A percentile compares a stretch with the other conserved stretches of the same genome.
These are phyloP conservation scores for Limanda limanda DNA, from an alignment of 2,113 vertebrate species.

Conservation along the genomic window DNA sequence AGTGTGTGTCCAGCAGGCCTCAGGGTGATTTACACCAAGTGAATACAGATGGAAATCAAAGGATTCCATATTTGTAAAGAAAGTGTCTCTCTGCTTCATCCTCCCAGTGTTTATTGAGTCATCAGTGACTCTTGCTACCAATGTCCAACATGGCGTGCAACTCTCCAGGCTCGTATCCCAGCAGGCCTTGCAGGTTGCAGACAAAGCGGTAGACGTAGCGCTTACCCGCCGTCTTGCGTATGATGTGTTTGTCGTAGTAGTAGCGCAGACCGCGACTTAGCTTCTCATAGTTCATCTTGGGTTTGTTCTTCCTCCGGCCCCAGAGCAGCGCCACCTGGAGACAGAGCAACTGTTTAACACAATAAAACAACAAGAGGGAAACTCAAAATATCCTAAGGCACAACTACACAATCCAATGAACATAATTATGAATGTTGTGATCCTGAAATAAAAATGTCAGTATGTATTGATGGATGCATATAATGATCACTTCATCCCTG, in stretches of 20 bases:
- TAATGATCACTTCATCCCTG: too few relatives aligned
- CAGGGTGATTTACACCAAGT: neutral
- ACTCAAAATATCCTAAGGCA: too few relatives aligned
- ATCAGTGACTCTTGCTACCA: slow-evolving; percentile 25
- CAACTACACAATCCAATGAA: too few relatives aligned
- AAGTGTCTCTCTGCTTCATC: neutral
- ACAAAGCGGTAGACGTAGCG: slow-evolving; percentile 79
- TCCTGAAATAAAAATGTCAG: too few relatives aligned
- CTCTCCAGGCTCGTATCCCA: slow-evolving; percentile 77
- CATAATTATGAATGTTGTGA: too few relatives aligned
- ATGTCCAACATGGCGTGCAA: slow-evolving; percentile 74
- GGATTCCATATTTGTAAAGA: neutral
- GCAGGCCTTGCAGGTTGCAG: slow-evolving; percentile 80
- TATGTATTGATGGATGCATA: too few relatives aligned
- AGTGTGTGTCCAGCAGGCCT: too few relatives aligned
- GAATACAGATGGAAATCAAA: neutral
- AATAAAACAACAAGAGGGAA: too few relatives aligned
- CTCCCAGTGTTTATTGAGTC: neutral
- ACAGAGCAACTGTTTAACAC: too few relatives aligned
- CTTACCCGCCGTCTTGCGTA: slow-evolving; percentile 79
- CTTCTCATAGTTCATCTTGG: slow-evolving; percentile 82
- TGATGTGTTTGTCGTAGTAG: slow-evolving; percentile 85
- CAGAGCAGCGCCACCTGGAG: slow-evolving; percentile 76
- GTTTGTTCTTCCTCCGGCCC: slow-evolving; percentile 80
- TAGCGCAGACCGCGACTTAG: slow-evolving; percentile 79